Conservation (phyloP, 1,140 invertebrate species). For the Melanaphis sacchari region DNA sequence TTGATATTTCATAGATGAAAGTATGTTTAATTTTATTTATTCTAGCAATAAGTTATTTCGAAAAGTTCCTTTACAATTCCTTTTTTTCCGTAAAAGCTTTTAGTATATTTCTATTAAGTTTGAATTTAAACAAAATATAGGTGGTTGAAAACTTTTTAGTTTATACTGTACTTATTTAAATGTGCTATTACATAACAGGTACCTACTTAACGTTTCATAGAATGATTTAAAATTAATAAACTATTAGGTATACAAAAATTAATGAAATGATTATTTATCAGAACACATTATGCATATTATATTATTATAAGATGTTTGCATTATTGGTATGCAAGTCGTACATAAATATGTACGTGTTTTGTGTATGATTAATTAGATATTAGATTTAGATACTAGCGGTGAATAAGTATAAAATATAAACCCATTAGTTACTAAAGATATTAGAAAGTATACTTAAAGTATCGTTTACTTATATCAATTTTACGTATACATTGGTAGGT, state of each 20-base stretch:
- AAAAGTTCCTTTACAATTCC: background rate
- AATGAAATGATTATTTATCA: background rate
- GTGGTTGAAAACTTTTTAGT: background rate
- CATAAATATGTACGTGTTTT: background rate
- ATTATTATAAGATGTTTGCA: background rate
- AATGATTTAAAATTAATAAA: slow-evolving; percentile 2
- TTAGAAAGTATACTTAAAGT: background rate
- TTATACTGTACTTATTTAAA: background rate
- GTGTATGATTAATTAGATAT: background rate
- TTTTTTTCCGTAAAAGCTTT: background rate
- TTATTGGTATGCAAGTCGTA: background rate
- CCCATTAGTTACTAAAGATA: background rate
- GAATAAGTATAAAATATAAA: background rate
- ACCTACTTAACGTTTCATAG: background rate
- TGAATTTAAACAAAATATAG: background rate
- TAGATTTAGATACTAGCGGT: background rate
- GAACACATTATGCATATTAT: background rate
- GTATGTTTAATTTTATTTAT: background rate
- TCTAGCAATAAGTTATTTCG: background rate
- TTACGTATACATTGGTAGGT: background rate
- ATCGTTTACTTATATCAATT: background rate
- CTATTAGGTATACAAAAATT: background rate
- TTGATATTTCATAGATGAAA: too few species aligned
- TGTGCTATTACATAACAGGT: background rate
- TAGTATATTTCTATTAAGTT: background rate